Evolutionary conservation across 2,888 invertebrate genomes (phyloP), one percentile per base, ranked within the genome.

Genomic region (Drosophila tanythrix): DNA sequence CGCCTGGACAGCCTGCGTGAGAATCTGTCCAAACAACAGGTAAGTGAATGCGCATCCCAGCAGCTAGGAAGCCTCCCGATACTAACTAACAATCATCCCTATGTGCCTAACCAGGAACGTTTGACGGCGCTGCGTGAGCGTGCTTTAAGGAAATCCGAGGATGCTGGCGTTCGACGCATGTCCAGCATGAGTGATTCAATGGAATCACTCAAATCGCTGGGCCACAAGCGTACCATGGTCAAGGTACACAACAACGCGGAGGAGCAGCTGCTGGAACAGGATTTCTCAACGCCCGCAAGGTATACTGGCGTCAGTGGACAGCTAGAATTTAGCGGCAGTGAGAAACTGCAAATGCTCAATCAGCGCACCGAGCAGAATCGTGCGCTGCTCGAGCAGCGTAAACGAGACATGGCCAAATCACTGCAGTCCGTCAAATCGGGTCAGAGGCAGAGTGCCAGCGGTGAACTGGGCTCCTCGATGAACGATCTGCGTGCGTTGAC

Each of bases 321-420:
- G 7, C 56, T 59, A 10, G 69, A 76, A 55, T 48, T 73, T 4
- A 80, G 94, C 56, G 93, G 94, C 43, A 94, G 92, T 80, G 94
- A 94, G 79, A 94, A 94, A 82, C 92, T 95, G 29, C 92, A 93
- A 80, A 90, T 95, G 62, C 84, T 95, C 38, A 93, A 94, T 21
- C 94, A 94, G 75, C 94, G 94, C 83, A 89, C 94, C 68, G 94
- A 94, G 79, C 93, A 94, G 87, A 95, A 94, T 84, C 94, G 94
- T 87, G 91, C 92, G 1, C 93, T 93, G 83, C 91, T 95, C 79
- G 94, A 94, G 15, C 94, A 94, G 84, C 92, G 94, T 5, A 94
- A 94, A 80, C 94, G 94, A 4, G 94, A 94, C 79, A 91, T 95
- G 53, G 94, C 94, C 81, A 94, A 94, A 74, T 94, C 94, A 0